Conservation (phyloP, 2,888 invertebrate genomes). For the Oscheius sp. region DNA sequence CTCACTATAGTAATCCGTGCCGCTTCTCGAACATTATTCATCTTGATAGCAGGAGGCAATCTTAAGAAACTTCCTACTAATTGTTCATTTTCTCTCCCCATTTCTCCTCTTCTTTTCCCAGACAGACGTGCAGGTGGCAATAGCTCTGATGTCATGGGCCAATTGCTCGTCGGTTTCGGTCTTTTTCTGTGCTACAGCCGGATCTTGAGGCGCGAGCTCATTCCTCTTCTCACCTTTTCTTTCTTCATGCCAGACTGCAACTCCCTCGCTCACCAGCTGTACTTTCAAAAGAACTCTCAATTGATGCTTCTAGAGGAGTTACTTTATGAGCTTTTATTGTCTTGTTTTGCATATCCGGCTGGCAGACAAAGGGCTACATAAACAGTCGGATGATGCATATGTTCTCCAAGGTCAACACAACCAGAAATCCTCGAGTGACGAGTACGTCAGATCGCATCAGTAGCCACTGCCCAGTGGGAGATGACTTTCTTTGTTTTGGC, state of each 20-base stretch:
- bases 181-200: not conserved
- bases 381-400: slow-evolving; percentile 27
- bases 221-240: not conserved
- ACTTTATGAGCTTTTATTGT: not conserved
- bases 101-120: not conserved
- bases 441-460: slow-evolving; percentile 27
- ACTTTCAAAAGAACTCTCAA: no score
- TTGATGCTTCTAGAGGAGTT: no score
- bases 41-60: slow-evolving; percentile 1
- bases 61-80: not conserved
- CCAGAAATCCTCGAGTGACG: slow-evolving; percentile 26
- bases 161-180: not conserved
- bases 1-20: slow-evolving; percentile 7
- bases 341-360: slow-evolving; percentile 23
- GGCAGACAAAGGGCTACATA: slow-evolving; percentile 17
- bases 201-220: not conserved
- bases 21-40: slow-evolving; percentile 6
- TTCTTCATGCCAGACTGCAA: not conserved
- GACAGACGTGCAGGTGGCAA: not conserved
- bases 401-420: slow-evolving; percentile 25
- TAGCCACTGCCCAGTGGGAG: slow-evolving; percentile 11
- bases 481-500: slow-evolving; percentile 2
- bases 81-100: not conserved
- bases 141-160: not conserved
- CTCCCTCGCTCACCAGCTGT: no score